phyloP scores from a whole-genome alignment of 1,140 invertebrate species.

The Trichonephila clavata region DNA sequence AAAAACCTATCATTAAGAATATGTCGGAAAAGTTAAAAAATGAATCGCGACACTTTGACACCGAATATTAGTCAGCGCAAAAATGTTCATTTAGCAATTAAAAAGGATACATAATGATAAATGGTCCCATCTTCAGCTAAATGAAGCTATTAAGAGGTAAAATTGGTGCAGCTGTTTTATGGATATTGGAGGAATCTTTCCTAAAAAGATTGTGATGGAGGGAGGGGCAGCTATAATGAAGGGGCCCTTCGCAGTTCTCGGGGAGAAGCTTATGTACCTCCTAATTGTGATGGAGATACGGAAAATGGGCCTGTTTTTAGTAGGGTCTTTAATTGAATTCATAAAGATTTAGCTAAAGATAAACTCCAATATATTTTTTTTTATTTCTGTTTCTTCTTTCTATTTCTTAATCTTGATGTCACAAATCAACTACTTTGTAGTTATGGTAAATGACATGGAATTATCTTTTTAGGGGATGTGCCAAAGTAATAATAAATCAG shows the following conservation, averaged over 20 bases:
- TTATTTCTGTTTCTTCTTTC: not conserved
- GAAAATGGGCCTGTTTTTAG: not conserved
- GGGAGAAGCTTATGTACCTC: constrained; percentile 14
- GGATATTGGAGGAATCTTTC: constrained; percentile 34
- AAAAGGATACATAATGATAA: constrained; percentile 71
- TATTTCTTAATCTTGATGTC: not conserved
- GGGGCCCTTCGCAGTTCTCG: not conserved
- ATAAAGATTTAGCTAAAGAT: constrained; percentile 9
- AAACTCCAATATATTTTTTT: not conserved
- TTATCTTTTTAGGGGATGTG: too few species aligned
- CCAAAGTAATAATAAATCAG: too few species aligned
- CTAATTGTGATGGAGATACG: not conserved
- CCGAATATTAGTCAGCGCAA: constrained; percentile 65
- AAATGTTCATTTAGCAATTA: constrained; percentile 75
- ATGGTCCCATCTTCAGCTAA: constrained; percentile 58
- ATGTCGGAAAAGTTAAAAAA: constrained; percentile 69
- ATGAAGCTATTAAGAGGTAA: constrained; percentile 71
- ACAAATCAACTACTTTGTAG: constrained; percentile 9
- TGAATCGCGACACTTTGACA: constrained; percentile 71
- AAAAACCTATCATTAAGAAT: constrained; percentile 66
- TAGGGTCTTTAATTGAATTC: constrained; percentile 17
- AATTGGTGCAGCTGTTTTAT: constrained; percentile 61
- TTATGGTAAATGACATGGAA: not conserved
- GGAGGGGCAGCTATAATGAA: constrained; percentile 21
- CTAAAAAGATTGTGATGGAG: not conserved